Evolutionary conservation across 64 coral and sea anemone species (phyloP), one percentile per base, ranked within the genome.

Genomic region (Montipora foliosa): DNA sequence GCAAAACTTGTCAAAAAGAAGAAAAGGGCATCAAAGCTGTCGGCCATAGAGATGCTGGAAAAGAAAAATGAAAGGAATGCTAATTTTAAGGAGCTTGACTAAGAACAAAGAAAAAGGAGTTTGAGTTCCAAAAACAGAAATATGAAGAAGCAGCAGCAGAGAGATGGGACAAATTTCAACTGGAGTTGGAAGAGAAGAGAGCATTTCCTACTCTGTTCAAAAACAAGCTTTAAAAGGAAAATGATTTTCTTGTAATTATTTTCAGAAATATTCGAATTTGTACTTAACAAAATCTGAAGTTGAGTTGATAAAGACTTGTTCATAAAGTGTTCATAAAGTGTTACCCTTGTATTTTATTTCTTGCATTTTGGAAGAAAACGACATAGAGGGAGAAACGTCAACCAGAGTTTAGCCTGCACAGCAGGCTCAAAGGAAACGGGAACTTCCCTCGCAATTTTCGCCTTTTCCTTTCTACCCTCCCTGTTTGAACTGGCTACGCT

Each of bases 31-130:
- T 73, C 69, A 73, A 73, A 73, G 69, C 20, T 73, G 4, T 24
- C 69, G 24, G 69, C 69, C 21, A 4, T 73, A 73, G 69, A 73
- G 69, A 73, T 73, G 69, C 69, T 73, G n/a, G 69, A 73, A 73
- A 73, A 73, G 69, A 73, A 73, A 73, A 73, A 73, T 73, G 22
- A 73, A 73, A 73, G 69, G 69, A 73, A 73, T 4, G 69, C 69
- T 73, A 73, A 73, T 73, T 73, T 73, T 73, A 73, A 29, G 69
- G 69, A 73, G 69, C 69, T 73, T 73, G 69, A 73, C 5, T 73
- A 22, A 73, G 17, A 73, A 73, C 69, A 73, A 73, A 73, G 69
- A 73, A 73, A 73, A 73, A 73, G 19, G 67, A 73, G 69, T 73
- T 73, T 73, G 69, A 73, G 22, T 73, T 73, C 21, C 19, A 24